These are phyloP conservation scores for Agrochola litura DNA, from an alignment of 2,888 invertebrate species.

Conservation along the genomic window DNA sequence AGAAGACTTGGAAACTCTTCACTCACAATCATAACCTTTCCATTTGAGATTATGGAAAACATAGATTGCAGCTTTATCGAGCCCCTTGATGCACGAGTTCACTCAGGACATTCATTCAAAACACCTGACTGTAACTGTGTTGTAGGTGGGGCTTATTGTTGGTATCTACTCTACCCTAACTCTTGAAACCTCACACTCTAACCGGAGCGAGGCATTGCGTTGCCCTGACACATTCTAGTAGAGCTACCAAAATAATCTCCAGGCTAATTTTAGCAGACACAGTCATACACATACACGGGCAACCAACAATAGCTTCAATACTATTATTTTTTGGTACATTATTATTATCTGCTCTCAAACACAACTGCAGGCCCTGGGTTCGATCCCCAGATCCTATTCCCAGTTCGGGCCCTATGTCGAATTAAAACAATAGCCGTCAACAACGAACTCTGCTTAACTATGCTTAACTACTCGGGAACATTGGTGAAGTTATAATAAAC, in stretches of 20 bases:
- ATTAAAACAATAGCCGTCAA: neutral
- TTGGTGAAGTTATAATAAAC: neutral
- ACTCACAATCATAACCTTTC: neutral
- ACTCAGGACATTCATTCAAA: neutral
- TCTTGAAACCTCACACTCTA: conserved; percentile 14
- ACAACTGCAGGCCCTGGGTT: neutral
- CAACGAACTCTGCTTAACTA: neutral
- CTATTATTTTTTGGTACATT: neutral
- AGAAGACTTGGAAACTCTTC: conserved; percentile 27
- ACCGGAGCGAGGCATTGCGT: neutral
- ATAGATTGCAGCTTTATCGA: no score
- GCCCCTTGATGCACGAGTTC: neutral
- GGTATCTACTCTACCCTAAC: neutral
- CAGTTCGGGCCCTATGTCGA: neutral
- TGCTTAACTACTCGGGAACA: neutral
- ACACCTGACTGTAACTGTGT: neutral
- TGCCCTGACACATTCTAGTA: neutral
- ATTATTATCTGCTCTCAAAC: conserved; percentile 1
- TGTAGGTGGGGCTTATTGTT: no score
- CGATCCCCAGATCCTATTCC: neutral
- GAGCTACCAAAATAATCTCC: neutral
- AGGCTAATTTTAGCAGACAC: neutral
- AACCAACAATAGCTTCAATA: conserved; percentile 2
- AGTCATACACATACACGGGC: neutral
- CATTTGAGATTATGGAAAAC: neutral